Base-by-base conservation (phyloP, 2,113 vertebrate species). In the Cavia aperea region DNA sequence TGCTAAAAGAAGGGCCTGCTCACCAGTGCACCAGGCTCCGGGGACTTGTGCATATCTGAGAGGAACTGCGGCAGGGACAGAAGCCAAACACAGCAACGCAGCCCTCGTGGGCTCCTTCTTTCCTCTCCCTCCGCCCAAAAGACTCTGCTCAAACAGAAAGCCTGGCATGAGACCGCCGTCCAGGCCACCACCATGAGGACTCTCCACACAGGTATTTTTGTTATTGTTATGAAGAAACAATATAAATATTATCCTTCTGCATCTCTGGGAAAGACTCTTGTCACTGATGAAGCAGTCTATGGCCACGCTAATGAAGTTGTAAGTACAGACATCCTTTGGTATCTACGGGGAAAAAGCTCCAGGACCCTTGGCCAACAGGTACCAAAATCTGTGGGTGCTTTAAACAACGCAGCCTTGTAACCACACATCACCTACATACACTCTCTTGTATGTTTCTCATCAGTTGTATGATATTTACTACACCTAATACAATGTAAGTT, bases 191-290 rank as follows among this genome's bases (percentile, higher is more conserved):
- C 46, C 46, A 49, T 13, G 10, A 92, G 16, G 43, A 82, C 62
- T 10, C 46, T 78, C 68, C 68, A 60, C 49, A 33, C 89, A 63
- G 15, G 9, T 86, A 81, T 51, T 83, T 86, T 65, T 90, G 51
- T 68, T 86, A 46, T 62, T 63, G 5, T 36, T 93, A 15, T 43
- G 75, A 73, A 92, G 15, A 86, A 93, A 83, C 54, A 82, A 56
- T 65, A 75, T 21, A 60, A 56, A 63, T n/a, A 19, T 29, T 58
- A 63, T 58, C 33, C 43, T 95, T 82, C 54, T n/a, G 39, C 14
- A 33, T 33, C 49, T 18, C n/a, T 81, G 26, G 18, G 31, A 43
- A 89, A 46, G 39, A 86, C 21, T 63, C 56, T 43, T 79, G 13
- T 39, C 39, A 86, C 29, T 77, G 88, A 29, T 89, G 29, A 63